Conservation (phyloP, 1,140 invertebrate species). For the Lithobius niger region DNA sequence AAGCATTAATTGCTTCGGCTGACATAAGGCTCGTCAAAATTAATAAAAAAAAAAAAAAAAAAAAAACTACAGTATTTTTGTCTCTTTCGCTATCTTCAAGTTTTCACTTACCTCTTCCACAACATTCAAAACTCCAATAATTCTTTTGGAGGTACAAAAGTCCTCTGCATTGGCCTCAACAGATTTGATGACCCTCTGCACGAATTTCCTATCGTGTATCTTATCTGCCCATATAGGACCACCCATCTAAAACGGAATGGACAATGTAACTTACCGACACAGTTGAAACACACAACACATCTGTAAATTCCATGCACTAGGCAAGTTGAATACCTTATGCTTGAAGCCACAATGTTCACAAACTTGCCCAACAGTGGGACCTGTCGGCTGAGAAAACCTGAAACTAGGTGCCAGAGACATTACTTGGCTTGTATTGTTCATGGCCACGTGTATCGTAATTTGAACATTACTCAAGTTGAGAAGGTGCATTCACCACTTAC, state of each 20-base stretch:
- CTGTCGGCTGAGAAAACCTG: slow-evolving; percentile 50
- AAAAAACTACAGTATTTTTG: not conserved
- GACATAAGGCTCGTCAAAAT: too few relatives aligned
- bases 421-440: slow-evolving; percentile 10
- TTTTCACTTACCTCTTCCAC: slow-evolving; percentile 35
- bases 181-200: slow-evolving; percentile 38
- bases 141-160: slow-evolving; percentile 55
- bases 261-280: too few relatives aligned
- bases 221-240: slow-evolving; percentile 87
- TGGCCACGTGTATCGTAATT: too few relatives aligned
- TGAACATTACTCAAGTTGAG: too few relatives aligned
- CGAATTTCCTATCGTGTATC: slow-evolving; percentile 66
- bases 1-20: too few relatives aligned
- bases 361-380: slow-evolving; percentile 45
- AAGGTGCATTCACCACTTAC: too few relatives aligned
- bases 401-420: slow-evolving; percentile 18
- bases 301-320: slow-evolving; percentile 7
- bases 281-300: slow-evolving; percentile 11
- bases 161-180: slow-evolving; percentile 25
- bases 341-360: slow-evolving; percentile 64
- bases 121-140: slow-evolving; percentile 44
- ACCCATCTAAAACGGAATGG: slow-evolving; percentile 57
- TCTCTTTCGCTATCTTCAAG: too few relatives aligned
- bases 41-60: slow-evolving; percentile 19
- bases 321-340: slow-evolving; percentile 58